Percentiles rank a stretch among this genome's conserved stretches.
phyloP scores from a whole-genome alignment of 2,113 vertebrate species.

The Colistium nudipinnis region DNA sequence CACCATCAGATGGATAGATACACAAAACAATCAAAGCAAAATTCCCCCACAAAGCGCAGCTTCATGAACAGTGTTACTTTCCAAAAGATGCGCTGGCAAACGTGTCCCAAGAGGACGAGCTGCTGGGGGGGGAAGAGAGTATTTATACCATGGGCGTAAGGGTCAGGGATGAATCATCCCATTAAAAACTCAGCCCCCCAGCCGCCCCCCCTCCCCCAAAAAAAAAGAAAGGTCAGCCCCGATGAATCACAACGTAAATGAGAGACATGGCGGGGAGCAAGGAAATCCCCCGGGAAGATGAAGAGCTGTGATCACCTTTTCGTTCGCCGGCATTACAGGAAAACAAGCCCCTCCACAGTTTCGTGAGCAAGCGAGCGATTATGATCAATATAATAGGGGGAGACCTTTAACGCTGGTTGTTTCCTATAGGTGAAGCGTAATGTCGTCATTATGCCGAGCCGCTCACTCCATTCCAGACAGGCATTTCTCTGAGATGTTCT shows the following conservation, averaged over 20 bases:
- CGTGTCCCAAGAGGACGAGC: too few species aligned
- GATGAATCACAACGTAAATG: constrained; percentile 42
- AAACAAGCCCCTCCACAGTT: constrained; percentile 34
- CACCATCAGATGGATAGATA: too few species aligned
- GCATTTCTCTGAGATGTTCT: too few species aligned
- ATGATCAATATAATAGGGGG: constrained; percentile 25
- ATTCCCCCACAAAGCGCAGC: too few species aligned
- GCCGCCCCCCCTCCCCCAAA: too few species aligned
- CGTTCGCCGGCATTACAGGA: constrained; percentile 31
- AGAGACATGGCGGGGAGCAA: constrained; percentile 33
- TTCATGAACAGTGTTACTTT: neutral
- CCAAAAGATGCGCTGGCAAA: neutral
- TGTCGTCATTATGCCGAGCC: constrained; percentile 32
- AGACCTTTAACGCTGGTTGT: constrained; percentile 36
- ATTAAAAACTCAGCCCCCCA: neutral
- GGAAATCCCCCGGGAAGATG: constrained; percentile 60
- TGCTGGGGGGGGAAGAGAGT: neutral
- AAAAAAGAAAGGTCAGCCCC: constrained; percentile 53
- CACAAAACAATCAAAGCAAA: too few species aligned
- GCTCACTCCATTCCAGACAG: constrained; percentile 7
- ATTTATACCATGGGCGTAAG: neutral
- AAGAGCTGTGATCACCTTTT: constrained; percentile 65
- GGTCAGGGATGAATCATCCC: constrained; percentile 30
- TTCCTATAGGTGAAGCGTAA: constrained; percentile 58
- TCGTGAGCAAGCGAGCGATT: constrained; percentile 45